Base-by-base conservation (phyloP, 37 sponge, comb jelly and placozoan species). In the Haliclona indistincta region DNA sequence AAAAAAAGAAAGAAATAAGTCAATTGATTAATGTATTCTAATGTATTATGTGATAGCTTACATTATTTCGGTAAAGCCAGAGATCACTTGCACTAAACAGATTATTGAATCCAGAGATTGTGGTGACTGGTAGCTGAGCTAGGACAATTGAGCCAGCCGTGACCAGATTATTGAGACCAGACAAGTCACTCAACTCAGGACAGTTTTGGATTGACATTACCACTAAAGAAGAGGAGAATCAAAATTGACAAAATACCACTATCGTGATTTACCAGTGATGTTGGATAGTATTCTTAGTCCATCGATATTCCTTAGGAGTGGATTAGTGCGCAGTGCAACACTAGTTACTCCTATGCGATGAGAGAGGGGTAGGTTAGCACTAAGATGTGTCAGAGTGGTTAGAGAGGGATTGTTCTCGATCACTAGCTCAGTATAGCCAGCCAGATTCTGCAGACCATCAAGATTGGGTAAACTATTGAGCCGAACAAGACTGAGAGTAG, bases 361-460 rank as follows among this genome's bases (percentile, higher is more conserved):
- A 33, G 65, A 44, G 4, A 40, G 64, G 11, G 81, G 77, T 4
- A 81, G 49, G 67, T 88, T 88, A 23, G 67, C 83, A 66, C 83
- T 60, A 6, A 88, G 83, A 36, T 71, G 73, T 29, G 44, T 22
- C 20, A 81, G 43, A 28, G 83, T 82, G 45, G 19, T 49, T 42
- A 88, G 68, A 3, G 23, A 36, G 7, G 1, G 19, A 32, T 80
- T 81, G n/a, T 71, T 70, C 26, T 17, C 30, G 15, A 88, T 72
- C 23, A 70, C 68, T 7, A 88, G 78, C 71, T 84, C 85, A 39
- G 25, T 26, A 49, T 64, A 72, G 36, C 25, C 5, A 10, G 34
- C 67, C 15, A 88, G 61, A 34, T 88, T 88, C 63, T 88, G 83
- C 36, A 88, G 83, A 23, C 88, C 88, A n/a, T 43, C 37, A 34